Evolutionary conservation across 2,797 vertebrate genomes (phyloP).

Genomic region (Mormyrus proboscirostris): DNA sequence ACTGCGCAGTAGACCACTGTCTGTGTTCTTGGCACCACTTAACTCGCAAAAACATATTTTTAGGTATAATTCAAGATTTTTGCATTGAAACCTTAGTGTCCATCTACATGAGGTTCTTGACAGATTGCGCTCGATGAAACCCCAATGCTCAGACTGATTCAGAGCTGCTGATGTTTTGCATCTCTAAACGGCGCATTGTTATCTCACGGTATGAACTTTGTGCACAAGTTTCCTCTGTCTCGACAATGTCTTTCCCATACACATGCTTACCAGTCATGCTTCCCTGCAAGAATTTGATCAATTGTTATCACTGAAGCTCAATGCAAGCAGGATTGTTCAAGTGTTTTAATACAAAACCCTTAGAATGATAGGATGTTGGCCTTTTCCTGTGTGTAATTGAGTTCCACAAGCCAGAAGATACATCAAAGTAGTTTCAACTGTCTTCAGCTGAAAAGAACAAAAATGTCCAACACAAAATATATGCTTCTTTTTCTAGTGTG

Average conservation of each 20-base stretch:
- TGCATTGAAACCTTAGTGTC: neutral
- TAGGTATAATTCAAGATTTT: neutral
- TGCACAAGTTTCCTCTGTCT: neutral
- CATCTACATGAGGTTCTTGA: neutral
- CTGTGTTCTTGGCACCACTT: neutral
- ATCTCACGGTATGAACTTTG: neutral
- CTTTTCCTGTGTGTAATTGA: neutral
- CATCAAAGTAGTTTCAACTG: neutral
- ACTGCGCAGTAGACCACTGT: neutral
- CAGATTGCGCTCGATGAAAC: neutral
- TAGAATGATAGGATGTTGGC: neutral
- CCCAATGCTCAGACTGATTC: neutral
- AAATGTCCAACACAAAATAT: neutral
- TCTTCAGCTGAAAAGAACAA: neutral
- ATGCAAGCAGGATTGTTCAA: neutral
- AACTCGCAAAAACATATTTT: neutral
- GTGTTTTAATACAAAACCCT: neutral
- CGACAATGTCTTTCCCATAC: neutral
- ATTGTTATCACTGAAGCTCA: neutral
- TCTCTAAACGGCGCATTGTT: neutral
- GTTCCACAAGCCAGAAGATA: neutral
- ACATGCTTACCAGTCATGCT: neutral
- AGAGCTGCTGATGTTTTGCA: neutral
- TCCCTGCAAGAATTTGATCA: neutral
- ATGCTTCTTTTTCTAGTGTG: neutral